Percentiles rank a stretch among this genome's conserved stretches.
Conservation (phyloP, 2,888 invertebrate genomes). For the Meloe dianella region DNA sequence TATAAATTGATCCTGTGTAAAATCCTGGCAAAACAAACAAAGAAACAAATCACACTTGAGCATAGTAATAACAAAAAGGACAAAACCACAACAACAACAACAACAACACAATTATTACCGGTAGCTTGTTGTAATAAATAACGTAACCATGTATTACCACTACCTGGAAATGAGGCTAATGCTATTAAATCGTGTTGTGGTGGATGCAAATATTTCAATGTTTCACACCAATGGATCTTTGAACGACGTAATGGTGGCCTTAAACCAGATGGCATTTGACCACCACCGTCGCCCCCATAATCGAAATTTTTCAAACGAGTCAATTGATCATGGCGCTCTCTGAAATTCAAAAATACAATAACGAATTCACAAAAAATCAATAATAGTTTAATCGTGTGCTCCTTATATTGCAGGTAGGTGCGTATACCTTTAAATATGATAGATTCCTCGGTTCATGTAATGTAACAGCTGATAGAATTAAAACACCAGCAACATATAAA, state of each 20-base stretch:
- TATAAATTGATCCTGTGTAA: slow-evolving; percentile 80
- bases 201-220: slow-evolving; percentile 57
- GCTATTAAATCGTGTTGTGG: slow-evolving; percentile 66
- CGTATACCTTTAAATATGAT: not conserved
- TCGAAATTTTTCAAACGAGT: slow-evolving; percentile 44
- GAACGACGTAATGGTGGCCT: slow-evolving; percentile 51
- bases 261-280: slow-evolving; percentile 36
- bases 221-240: slow-evolving; percentile 64
- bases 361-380: no score
- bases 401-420: no score
- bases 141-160: slow-evolving; percentile 83
- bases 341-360: not conserved
- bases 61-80: no score
- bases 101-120: no score
- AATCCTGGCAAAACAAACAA: slow-evolving; percentile 62
- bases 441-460: slow-evolving; percentile 54
- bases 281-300: slow-evolving; percentile 36
- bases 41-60: no score
- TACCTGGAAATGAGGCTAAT: slow-evolving; percentile 81
- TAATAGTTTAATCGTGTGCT: no score
- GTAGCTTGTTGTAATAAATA: slow-evolving; percentile 78
- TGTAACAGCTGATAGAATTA: slow-evolving; percentile 59
- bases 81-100: no score
- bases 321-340: slow-evolving; percentile 15
- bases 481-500: slow-evolving; percentile 58